A percentile compares a stretch with the other conserved stretches of the same genome.
Evolutionary conservation across 2,888 invertebrate genomes (phyloP).

Genomic region (Zygothrica quintamaculata): DNA sequence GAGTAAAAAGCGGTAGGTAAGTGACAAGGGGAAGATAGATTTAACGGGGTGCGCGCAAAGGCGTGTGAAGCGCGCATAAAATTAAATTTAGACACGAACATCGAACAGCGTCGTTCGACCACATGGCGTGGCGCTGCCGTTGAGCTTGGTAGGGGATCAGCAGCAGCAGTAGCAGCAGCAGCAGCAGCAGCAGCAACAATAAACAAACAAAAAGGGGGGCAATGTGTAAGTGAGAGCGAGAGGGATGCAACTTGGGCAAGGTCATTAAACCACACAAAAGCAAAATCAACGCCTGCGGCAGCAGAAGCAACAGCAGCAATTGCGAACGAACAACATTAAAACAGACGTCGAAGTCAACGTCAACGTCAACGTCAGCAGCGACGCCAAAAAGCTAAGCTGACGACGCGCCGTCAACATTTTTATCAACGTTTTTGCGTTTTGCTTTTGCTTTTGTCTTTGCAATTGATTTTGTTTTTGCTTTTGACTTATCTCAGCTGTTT

Average conservation of each 20-base stretch:
- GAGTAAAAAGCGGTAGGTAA: no score
- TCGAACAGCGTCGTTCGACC: constrained; percentile 45
- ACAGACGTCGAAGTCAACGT: constrained; percentile 27
- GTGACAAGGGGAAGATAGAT: constrained; percentile 4
- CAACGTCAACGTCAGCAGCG: constrained; percentile 14
- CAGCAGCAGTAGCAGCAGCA: constrained; percentile 13
- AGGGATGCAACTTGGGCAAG: constrained; percentile 74
- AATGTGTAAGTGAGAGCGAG: constrained; percentile 17
- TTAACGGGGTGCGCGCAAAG: constrained; percentile 20
- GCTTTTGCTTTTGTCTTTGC: constrained; percentile 30
- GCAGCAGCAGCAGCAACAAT: constrained; percentile 7
- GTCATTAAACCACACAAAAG: constrained; percentile 77
- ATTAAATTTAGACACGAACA: constrained; percentile 77
- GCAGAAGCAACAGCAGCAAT: constrained; percentile 19
- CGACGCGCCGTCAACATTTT: constrained; percentile 43
- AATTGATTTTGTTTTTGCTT: constrained; percentile 36
- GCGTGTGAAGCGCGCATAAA: constrained; percentile 71
- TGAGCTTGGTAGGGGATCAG: constrained; percentile 67
- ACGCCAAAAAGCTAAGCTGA: no score
- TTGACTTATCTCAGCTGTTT: constrained; percentile 70
- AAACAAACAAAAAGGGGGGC: constrained; percentile 1
- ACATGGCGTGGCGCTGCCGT: constrained; percentile 56
- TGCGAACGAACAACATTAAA: constrained; percentile 38
- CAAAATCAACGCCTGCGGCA: constrained; percentile 30
- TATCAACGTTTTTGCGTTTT: constrained; percentile 51